These are phyloP conservation scores for Zonotrichia leucophrys DNA, from an alignment of 2,113 vertebrate species.

Conservation along the genomic window DNA sequence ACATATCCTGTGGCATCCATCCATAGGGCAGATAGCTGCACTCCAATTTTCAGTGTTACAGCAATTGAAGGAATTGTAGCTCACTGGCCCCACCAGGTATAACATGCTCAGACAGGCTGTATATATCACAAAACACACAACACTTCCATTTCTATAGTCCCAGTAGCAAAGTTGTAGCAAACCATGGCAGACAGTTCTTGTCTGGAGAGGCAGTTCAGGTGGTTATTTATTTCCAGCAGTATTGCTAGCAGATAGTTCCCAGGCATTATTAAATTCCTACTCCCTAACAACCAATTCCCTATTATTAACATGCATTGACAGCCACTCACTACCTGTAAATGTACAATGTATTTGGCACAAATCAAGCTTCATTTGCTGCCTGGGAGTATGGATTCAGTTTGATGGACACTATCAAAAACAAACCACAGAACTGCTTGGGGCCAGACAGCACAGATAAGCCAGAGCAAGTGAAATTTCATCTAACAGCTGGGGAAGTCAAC, in stretches of 20 bases:
- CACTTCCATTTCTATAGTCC: neutral
- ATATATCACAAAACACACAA: neutral
- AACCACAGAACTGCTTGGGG: neutral
- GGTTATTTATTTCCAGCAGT: slow-evolving; percentile 13
- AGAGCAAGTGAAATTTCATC: neutral
- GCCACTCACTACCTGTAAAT: slow-evolving; percentile 34
- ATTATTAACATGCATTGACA: slow-evolving; percentile 43
- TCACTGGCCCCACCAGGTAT: neutral
- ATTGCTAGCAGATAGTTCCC: neutral
- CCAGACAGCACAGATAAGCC: neutral
- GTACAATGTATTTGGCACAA: neutral
- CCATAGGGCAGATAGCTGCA: neutral
- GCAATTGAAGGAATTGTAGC: neutral
- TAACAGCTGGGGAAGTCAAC: slow-evolving; percentile 22
- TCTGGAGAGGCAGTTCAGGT: slow-evolving; percentile 19
- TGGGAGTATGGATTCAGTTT: neutral
- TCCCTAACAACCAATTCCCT: slow-evolving; percentile 40
- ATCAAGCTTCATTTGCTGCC: slow-evolving; percentile 18
- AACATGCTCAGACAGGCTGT: neutral
- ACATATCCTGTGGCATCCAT: neutral
- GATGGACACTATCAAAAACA: slow-evolving; percentile 38
- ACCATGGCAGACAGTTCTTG: neutral
- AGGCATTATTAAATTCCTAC: slow-evolving; percentile 43
- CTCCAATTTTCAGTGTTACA: neutral
- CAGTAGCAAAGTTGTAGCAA: neutral